Evolutionary conservation across 2,888 invertebrate species (phyloP).

Genomic region (Ariolimax columbianus): DNA sequence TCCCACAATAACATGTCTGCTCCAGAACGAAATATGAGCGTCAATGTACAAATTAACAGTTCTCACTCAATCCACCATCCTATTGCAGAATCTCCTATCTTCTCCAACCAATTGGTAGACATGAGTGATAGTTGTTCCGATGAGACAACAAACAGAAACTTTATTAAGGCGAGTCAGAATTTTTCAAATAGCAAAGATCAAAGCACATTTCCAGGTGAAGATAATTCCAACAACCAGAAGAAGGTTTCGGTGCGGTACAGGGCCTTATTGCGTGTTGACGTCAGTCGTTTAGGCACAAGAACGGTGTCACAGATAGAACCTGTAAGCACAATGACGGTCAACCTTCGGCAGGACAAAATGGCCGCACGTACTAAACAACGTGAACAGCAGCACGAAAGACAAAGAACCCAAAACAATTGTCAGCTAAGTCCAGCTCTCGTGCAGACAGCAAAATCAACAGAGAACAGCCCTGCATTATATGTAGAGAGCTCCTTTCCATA

Average conservation of each 20-base stretch:
- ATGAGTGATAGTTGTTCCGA: background rate
- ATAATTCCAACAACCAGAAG: slow-evolving; percentile 13
- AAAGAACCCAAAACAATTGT: background rate
- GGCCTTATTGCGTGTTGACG: slow-evolving; percentile 21
- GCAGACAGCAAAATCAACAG: too few species aligned
- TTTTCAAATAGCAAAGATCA: background rate
- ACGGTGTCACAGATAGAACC: slow-evolving; percentile 14
- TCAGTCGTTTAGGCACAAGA: slow-evolving; percentile 18
- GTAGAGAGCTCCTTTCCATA: background rate
- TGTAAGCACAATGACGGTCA: background rate
- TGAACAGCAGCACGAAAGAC: background rate
- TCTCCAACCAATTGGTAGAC: background rate
- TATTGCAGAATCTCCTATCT: background rate
- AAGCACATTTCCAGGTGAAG: background rate
- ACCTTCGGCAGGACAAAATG: background rate
- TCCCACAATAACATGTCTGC: background rate
- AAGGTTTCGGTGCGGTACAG: slow-evolving; percentile 30
- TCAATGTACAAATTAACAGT: background rate
- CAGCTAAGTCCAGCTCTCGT: background rate
- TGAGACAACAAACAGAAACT: background rate
- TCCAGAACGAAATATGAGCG: background rate
- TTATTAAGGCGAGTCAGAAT: background rate
- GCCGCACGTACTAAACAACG: background rate
- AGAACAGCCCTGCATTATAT: background rate
- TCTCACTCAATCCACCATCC: background rate